Evolutionary conservation across 2,888 invertebrate genomes (phyloP).

Genomic region (Crioceris asparagi): DNA sequence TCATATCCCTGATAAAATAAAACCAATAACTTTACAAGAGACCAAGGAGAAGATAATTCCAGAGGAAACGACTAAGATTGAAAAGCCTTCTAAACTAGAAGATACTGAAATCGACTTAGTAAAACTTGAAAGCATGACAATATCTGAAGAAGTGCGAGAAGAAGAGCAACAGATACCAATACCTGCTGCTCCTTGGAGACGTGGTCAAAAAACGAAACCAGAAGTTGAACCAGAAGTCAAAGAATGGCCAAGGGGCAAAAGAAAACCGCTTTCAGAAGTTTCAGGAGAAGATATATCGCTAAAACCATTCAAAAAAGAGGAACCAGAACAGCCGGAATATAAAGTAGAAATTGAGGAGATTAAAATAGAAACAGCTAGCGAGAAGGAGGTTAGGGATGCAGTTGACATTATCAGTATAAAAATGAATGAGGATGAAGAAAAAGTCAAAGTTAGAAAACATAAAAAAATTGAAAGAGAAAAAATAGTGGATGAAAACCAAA

Average conservation of each 20-base stretch:
- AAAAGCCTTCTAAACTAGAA: conserved; percentile 16
- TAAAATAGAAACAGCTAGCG: conserved; percentile 22
- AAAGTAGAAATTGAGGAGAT: conserved; percentile 35
- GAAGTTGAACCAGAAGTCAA: conserved; percentile 29
- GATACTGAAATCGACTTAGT: conserved; percentile 21
- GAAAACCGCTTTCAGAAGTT: conserved; percentile 22
- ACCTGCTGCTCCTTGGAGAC: conserved; percentile 27
- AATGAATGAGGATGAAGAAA: conserved; percentile 28
- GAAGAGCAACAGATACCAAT: conserved; percentile 23
- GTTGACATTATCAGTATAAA: conserved; percentile 2
- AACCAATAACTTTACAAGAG: conserved; percentile 22
- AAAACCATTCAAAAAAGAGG: conserved; percentile 32
- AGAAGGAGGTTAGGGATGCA: conserved; percentile 10
- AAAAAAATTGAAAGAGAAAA: conserved; percentile 40
- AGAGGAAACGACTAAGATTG: neutral
- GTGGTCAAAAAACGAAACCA: conserved; percentile 35
- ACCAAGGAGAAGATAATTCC: conserved; percentile 3
- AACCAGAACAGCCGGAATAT: conserved; percentile 28
- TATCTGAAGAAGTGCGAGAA: conserved; percentile 26
- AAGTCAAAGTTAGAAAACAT: conserved; percentile 20
- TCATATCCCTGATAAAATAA: conserved; percentile 30
- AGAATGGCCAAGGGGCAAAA: conserved; percentile 30
- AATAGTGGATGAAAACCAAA: conserved; percentile 35
- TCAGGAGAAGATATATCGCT: conserved; percentile 19
- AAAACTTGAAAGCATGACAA: conserved; percentile 32